Percentiles rank a stretch among this genome's conserved stretches.
phyloP scores from a whole-genome alignment of 2,797 vertebrate species.

The Staurois parvus region DNA sequence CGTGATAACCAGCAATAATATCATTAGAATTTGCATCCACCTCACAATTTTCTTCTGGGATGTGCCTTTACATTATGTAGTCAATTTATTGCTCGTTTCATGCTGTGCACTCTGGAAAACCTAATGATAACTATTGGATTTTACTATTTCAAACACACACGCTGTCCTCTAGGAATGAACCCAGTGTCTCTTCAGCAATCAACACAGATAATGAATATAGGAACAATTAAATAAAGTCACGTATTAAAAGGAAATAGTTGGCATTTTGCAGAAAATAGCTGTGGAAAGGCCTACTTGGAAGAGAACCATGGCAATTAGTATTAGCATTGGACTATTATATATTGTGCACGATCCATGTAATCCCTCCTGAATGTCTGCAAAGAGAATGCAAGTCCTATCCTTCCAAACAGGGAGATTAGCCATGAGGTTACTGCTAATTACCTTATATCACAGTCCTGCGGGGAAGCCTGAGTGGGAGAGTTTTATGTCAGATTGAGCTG shows the following conservation, averaged over 20 bases:
- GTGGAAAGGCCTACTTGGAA: neutral
- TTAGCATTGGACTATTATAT: neutral
- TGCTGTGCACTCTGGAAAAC: neutral
- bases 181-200: neutral
- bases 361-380: constrained; percentile 50
- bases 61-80: neutral
- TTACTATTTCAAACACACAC: neutral
- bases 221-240: neutral
- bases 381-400: constrained; percentile 43
- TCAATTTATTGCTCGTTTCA: neutral
- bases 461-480: constrained; percentile 22
- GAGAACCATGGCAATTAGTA: constrained; percentile 15
- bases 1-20: neutral
- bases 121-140: neutral
- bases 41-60: neutral
- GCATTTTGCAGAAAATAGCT: neutral
- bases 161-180: neutral
- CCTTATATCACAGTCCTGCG: constrained; percentile 24
- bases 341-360: constrained; percentile 42
- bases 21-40: neutral
- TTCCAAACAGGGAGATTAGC: constrained; percentile 48
- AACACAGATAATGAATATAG: neutral
- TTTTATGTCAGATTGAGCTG: neutral
- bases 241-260: neutral
- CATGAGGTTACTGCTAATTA: constrained; percentile 49